Evolutionary conservation across 2,888 invertebrate genomes (phyloP).

Genomic region (Sarcophaga subvicina): DNA sequence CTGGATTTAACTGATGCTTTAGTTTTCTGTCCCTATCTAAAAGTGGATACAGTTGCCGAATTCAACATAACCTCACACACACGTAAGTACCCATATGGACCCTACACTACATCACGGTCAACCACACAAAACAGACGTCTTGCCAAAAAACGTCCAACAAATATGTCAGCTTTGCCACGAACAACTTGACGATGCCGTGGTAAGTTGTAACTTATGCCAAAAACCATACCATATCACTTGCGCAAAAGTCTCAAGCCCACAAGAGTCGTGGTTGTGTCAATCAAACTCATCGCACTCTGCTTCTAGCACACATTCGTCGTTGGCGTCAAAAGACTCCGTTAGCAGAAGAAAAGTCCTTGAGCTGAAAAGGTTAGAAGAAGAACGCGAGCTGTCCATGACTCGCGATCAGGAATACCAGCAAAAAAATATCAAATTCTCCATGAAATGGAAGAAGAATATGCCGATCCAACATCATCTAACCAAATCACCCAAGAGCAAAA

Average conservation of each 20-base stretch:
- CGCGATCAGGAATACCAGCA: conserved; percentile 40
- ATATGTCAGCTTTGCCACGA: neutral
- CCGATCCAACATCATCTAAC: neutral
- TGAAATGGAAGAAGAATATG: neutral
- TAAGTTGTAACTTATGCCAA: neutral
- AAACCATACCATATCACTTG: conserved; percentile 14
- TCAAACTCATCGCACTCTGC: conserved; percentile 9
- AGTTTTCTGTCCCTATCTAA: too few species aligned
- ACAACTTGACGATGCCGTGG: neutral
- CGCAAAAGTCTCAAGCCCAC: conserved; percentile 33
- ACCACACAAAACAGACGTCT: conserved; percentile 36
- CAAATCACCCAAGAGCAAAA: neutral
- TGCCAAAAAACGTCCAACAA: too few species aligned
- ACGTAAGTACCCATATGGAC: too few species aligned
- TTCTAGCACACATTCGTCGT: conserved; percentile 20
- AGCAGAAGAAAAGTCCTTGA: neutral
- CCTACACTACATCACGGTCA: conserved; percentile 31
- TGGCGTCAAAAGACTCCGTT: conserved; percentile 3
- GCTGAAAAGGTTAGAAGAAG: too few species aligned
- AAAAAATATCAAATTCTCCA: conserved; percentile 50
- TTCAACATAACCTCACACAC: too few species aligned
- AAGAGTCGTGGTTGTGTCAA: conserved; percentile 12
- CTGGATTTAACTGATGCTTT: too few species aligned
- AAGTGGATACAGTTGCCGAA: too few species aligned
- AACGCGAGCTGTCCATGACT: neutral